A percentile compares a stretch with the other conserved stretches of the same genome.
Evolutionary conservation across 1,140 invertebrate species (phyloP).

Genomic region (Halictus rubicundus): DNA sequence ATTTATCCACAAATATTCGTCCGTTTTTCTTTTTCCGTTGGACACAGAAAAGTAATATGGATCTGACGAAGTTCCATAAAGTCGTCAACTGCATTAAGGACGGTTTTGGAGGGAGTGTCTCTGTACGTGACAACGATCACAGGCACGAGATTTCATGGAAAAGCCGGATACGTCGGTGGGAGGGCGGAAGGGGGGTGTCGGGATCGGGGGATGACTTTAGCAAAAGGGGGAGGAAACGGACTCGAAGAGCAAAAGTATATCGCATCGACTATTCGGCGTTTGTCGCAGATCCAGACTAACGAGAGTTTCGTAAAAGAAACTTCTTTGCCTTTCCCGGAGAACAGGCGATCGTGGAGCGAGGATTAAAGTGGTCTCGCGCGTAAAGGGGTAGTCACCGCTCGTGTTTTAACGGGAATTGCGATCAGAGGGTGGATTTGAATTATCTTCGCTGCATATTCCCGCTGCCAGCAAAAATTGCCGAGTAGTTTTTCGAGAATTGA

Average conservation of each 20-base stretch:
- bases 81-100: neutral
- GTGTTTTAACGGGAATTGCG: conserved; percentile 41
- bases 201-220: neutral
- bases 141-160: conserved; percentile 21
- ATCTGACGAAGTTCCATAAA: neutral
- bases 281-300: conserved; percentile 52
- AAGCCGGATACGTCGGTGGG: conserved; percentile 14
- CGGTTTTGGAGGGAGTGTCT: neutral
- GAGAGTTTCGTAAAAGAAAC: conserved; percentile 56
- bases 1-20: neutral
- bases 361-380: conserved; percentile 53
- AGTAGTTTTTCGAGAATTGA: conserved; percentile 5
- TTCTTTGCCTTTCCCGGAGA: conserved; percentile 49
- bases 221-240: conserved; percentile 1
- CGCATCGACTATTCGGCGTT: conserved; percentile 23
- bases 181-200: neutral
- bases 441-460: neutral
- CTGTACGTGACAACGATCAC: conserved; percentile 10
- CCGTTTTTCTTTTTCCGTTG: neutral
- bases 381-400: conserved; percentile 29
- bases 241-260: conserved; percentile 32
- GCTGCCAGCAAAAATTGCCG: neutral
- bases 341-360: conserved; percentile 36
- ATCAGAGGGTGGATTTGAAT: conserved; percentile 24
- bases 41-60: neutral